Conservation (phyloP, 2,113 vertebrate genomes). For the Mastomys coucha region DNA sequence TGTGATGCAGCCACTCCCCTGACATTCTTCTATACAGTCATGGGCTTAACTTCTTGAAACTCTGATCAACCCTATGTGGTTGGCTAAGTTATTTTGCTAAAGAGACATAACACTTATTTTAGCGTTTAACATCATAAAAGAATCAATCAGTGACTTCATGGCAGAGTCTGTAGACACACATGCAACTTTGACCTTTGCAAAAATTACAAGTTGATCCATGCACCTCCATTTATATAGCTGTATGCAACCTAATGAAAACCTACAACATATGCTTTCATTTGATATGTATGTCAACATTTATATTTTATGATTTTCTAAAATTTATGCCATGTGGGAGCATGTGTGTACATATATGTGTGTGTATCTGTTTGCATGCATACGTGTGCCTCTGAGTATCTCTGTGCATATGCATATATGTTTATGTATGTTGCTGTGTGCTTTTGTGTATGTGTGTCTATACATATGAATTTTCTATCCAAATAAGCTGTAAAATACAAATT, state of each 20-base stretch:
- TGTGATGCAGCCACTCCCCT: background rate
- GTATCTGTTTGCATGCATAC: background rate
- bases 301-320: background rate
- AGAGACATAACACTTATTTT: background rate
- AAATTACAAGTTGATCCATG: background rate
- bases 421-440: background rate
- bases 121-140: background rate
- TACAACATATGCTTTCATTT: background rate
- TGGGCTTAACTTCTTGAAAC: background rate
- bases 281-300: background rate
- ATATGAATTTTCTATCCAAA: background rate
- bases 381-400: background rate
- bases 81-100: background rate
- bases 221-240: background rate
- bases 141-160: background rate
- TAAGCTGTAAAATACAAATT: background rate
- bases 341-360: background rate
- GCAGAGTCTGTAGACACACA: background rate
- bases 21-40: background rate
- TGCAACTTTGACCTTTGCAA: background rate
- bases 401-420: background rate
- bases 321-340: background rate
- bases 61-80: background rate
- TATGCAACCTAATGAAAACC: background rate
- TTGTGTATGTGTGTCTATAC: background rate